Percentiles rank a stretch among this genome's conserved stretches.
Conservation (phyloP, 2,888 invertebrate species). For the Epistrophe eligans region DNA sequence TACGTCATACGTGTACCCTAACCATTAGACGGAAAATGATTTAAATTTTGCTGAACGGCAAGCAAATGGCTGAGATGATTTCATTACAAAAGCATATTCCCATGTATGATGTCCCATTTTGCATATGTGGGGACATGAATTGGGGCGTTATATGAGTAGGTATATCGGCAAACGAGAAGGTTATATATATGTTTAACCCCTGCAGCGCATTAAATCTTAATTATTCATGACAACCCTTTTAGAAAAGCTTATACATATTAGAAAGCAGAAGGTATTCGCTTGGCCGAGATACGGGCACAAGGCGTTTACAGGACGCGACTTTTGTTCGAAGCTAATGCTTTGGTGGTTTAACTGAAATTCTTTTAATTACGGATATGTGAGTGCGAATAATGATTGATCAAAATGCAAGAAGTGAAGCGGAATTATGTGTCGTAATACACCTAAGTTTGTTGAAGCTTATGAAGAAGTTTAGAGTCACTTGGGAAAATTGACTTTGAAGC, state of each 20-base stretch:
- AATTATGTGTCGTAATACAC: too few relatives aligned
- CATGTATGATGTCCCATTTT: not conserved
- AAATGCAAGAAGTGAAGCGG: too few relatives aligned
- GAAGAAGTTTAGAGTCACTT: too few relatives aligned
- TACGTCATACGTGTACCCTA: not conserved
- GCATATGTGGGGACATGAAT: not conserved
- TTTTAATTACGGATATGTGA: too few relatives aligned
- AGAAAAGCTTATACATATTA: not conserved
- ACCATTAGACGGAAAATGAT: not conserved
- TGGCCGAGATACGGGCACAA: not conserved
- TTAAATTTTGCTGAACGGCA: not conserved
- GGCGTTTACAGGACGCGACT: not conserved
- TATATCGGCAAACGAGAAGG: not conserved
- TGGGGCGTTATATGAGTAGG: not conserved
- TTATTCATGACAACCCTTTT: slow-evolving; percentile 1
- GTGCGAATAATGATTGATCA: too few relatives aligned
- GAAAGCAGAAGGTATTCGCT: not conserved
- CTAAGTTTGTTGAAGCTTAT: too few relatives aligned
- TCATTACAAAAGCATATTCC: not conserved
- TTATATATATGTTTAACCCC: not conserved
- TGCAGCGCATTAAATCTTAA: not conserved
- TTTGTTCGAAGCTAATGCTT: not conserved
- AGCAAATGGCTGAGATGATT: not conserved
- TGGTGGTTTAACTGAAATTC: too few relatives aligned
- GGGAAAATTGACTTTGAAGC: too few relatives aligned